Evolutionary conservation across 2,888 invertebrate genomes (phyloP).

Genomic region (Sycophila texana): DNA sequence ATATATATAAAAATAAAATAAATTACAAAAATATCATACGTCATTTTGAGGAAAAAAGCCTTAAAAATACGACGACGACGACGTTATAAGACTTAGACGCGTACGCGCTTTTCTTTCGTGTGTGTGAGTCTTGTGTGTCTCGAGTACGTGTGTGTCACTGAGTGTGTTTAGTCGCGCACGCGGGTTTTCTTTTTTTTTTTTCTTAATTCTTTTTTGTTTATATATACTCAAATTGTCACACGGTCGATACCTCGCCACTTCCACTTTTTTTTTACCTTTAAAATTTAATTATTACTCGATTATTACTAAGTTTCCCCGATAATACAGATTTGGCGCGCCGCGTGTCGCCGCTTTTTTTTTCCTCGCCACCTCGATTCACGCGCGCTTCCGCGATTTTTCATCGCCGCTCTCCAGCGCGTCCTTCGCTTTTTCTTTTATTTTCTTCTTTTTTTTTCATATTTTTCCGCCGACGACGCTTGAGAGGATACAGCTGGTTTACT

Average conservation of each 20-base stretch:
- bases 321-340: constrained; percentile 63
- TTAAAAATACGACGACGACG: constrained; percentile 56
- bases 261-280: constrained; percentile 36
- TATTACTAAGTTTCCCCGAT: constrained; percentile 68
- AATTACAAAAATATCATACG: constrained; percentile 59
- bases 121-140: constrained; percentile 37
- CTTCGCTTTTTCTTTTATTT: neutral
- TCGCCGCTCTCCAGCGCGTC: neutral
- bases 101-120: constrained; percentile 46
- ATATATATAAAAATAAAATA: constrained; percentile 59
- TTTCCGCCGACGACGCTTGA: neutral
- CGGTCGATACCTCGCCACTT: constrained; percentile 46
- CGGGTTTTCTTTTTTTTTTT: neutral
- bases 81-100: constrained; percentile 53
- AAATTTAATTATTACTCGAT: constrained; percentile 67
- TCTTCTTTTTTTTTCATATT: neutral
- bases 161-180: constrained; percentile 32
- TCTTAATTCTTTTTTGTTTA: neutral
- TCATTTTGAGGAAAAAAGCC: constrained; percentile 59
- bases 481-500: neutral
- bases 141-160: constrained; percentile 4
- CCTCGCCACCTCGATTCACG: neutral
- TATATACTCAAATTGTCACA: constrained; percentile 36
- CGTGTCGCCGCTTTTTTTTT: constrained; percentile 38
- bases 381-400: neutral